Percentiles rank a stretch among this genome's conserved stretches.
Evolutionary conservation across 2,888 invertebrate species (phyloP).

Genomic region (Trichopoda pennipes): DNA sequence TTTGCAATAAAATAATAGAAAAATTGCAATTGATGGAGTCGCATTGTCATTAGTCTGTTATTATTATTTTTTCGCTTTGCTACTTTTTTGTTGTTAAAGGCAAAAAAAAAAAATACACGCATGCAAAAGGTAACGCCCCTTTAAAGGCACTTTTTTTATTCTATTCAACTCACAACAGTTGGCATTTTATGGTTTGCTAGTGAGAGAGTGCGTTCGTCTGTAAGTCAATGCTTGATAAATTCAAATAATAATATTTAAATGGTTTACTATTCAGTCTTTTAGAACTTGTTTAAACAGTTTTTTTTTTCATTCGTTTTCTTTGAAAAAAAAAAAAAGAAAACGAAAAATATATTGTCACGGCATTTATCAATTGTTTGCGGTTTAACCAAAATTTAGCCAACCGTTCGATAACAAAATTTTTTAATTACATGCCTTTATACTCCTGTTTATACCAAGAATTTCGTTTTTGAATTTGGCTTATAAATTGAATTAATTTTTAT

Average conservation of each 20-base stretch:
- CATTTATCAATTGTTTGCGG: slow-evolving; percentile 61
- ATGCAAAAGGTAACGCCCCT: slow-evolving; percentile 52
- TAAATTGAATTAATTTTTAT: neutral
- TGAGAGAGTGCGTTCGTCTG: slow-evolving; percentile 27
- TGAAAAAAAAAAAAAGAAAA: neutral
- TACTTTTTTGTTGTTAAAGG: slow-evolving; percentile 22
- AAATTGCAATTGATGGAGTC: slow-evolving; percentile 54
- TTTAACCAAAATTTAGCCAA: slow-evolving; percentile 53
- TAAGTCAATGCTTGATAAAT: slow-evolving; percentile 60
- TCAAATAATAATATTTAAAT: slow-evolving; percentile 63
- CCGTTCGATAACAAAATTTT: slow-evolving; percentile 32
- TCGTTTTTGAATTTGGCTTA: neutral
- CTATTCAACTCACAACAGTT: slow-evolving; percentile 54
- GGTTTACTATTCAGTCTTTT: slow-evolving; percentile 2
- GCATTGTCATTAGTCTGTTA: slow-evolving; percentile 64
- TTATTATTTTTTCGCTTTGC: slow-evolving; percentile 52
- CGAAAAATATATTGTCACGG: slow-evolving; percentile 67
- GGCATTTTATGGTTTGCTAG: slow-evolving; percentile 44
- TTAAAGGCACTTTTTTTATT: slow-evolving; percentile 56
- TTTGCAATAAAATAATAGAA: slow-evolving; percentile 51
- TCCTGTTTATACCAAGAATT: slow-evolving; percentile 24
- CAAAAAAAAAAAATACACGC: neutral
- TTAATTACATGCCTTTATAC: slow-evolving; percentile 30
- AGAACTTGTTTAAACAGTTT: slow-evolving; percentile 34
- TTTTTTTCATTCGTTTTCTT: slow-evolving; percentile 32